Base-by-base conservation (phyloP, 2,888 invertebrate species). In the Thereva nobilitata region DNA sequence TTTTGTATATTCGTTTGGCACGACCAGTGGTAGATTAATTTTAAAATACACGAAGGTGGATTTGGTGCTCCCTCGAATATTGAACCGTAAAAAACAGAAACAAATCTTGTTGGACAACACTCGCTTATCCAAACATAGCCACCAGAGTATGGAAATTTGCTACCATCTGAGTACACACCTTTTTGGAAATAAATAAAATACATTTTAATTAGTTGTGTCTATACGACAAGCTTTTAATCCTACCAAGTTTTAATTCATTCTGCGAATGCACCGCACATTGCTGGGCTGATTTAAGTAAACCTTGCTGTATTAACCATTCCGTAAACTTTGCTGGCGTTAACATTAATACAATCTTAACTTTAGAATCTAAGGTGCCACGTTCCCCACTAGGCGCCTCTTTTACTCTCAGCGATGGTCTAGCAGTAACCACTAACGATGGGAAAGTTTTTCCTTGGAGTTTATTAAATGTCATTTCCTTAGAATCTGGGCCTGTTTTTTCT, bases 81-180 rank as follows among this genome's bases (percentile, higher is more conserved):
- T 0, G 94, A 94, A 38, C 92, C 92, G 71, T 88, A 89, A 80
- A 93, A 94, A 0, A 94, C 92, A 0, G 94, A 94, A 4, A 93
- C 90, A 76, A 91, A 93, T 54, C 90, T 86, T 6, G 90, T 89
- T 0, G 92, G 90, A 73, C 94, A 94, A 76, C 93, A 94, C 70
- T 91, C 91, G 0, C 91, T 90, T 72, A 94, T 92, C 94, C 94
- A 94, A 1, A 94, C 93, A 76, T 94, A 94, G 42, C 94, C 94
- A 0, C 94, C 94, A 0, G 92, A 92, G 78, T 89, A 92, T 0
- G 92, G 92, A 77, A 93, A 93, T 73, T 92, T 92, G 0, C 89
- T 86, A 0, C 89, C 89, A 77, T 94, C 93, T 0, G 91, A 92
- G 79, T 92, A 93, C 87, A 93, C 92, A 59, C 91, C 89, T 87